Base-by-base conservation (phyloP, 2,113 vertebrate genomes). In the Xiphorhynchus elegans region DNA sequence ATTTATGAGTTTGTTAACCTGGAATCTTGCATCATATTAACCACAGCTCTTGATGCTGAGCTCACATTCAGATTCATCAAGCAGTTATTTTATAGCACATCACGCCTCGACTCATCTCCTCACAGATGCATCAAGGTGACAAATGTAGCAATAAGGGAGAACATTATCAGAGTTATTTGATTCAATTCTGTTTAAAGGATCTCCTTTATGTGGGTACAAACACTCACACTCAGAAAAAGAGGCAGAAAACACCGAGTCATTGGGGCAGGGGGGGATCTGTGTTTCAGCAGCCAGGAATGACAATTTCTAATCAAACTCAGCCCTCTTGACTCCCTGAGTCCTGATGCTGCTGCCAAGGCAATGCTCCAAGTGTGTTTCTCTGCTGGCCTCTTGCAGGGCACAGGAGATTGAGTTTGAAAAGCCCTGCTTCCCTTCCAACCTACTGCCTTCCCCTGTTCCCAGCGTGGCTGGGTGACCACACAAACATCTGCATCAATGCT, bases 231-330 rank as follows among this genome's bases (percentile, higher is more conserved):
- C 50, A 11, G 55, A 87, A 26, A 73, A 76, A 72, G 20, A 60
- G 44, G 25, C 62, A 75, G 62, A 28, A 92, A 78, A 81, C 17
- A 82, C 66, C 3, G 17, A 46, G 35, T 78, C 9, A 17, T 11
- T 46, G 19, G 37, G 28, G 58, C 10, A 14, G 20, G 21, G 37
- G 23, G 35, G 29, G 75, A 70, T 64, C 42, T 55, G 26, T 13
- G 59, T 79, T 55, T 60, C 84, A 94, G 84, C 93, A 96, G 76
- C 92, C 81, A 95, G 93, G 81, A 92, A 94, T 69, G 62, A 18
- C 66, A 55, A 96, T 89, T 94, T 96, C 87, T 97, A 93, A 97
- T 94, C 93, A 95, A 94, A 95, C 47, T 66, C 81, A 89, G 67
- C 86, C 86, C 82, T 83, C 49, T 53, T 50, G 89, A 94, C 76